phyloP scores from a whole-genome alignment of 2,797 vertebrate genomes.

The Onychomys arenicola region DNA sequence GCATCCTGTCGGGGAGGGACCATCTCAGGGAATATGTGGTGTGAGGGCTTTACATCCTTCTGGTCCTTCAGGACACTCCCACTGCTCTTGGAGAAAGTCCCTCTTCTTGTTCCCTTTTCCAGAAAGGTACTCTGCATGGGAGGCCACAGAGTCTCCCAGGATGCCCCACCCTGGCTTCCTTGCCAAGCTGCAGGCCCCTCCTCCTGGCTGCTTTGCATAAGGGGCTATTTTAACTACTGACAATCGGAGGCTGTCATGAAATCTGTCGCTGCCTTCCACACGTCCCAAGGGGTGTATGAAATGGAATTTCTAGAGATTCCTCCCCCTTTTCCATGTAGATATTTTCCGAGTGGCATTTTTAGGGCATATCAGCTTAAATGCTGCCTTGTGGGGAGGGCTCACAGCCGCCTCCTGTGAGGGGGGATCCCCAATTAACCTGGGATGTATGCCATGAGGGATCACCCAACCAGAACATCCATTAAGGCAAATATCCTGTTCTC shows the following conservation, averaged over 20 bases:
- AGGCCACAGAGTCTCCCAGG: not conserved
- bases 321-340: not conserved
- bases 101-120: not conserved
- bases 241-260: not conserved
- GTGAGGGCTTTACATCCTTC: accelerated
- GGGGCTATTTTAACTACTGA: conserved; percentile 55
- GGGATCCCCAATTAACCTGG: not conserved
- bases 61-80: not conserved
- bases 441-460: not conserved
- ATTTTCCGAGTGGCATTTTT: conserved; percentile 39
- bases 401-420: not conserved
- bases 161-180: not conserved
- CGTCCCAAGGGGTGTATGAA: conserved; percentile 9
- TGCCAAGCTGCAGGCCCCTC: not conserved
- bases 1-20: accelerated
- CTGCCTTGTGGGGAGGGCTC: not conserved
- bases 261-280: conserved; percentile 61
- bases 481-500: accelerated
- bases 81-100: not conserved
- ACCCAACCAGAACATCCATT: accelerated
- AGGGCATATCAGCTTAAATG: not conserved
- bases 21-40: accelerated
- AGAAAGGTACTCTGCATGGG: not conserved
- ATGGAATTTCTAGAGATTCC: conserved; percentile 55
- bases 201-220: not conserved